Evolutionary conservation across 2,888 invertebrate species (phyloP), one percentile per base, ranked within the genome.

Genomic region (Alitta virens): DNA sequence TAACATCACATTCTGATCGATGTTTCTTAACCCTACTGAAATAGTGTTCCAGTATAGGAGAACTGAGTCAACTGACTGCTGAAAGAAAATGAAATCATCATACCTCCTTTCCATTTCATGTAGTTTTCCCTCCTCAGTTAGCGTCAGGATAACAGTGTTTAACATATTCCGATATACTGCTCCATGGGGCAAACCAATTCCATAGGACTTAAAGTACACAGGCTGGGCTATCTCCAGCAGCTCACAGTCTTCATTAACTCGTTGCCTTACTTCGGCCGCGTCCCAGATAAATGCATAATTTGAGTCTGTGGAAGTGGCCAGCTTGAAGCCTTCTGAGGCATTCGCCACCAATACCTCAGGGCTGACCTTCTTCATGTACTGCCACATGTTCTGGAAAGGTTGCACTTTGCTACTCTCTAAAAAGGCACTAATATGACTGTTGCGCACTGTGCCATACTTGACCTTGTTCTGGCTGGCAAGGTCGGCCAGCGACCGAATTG

Each of bases 181-280:
- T 3, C 78, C 77, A 43, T 75, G 76, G 3, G 78, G 76, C 16
- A 78, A 74, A 1, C 75, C 79, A 3, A 79, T 77, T 2, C 78
- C 78, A 65, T 78, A 78, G 3, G 77, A 75, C 57, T 76, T 78
- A n/a, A 75, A 74, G 55, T 76, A 76, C 66, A 78, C 77, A 27
- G 75, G 72, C 25, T 78, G 76, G 2, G 76, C 78, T 5, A 79
- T 75, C 63, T 77, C 77, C 73, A 76, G 75, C 54, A 77, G 84
- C 80, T 96, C 95, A 76, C 95, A 72, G 56, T 65, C 63, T 38
- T 74, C 71, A 66, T 76, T 68, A 43, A 75, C 75, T n/a, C 75
- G 73, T 63, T 74, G 73, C 61, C 74, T 75, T 63, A 75, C 74
- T 66, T 78, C 78, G 2, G 77, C 75, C n/a, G 75, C 76, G 63